A percentile compares a stretch with the other conserved stretches of the same genome.
These are phyloP conservation scores for Lagopus leucura DNA, from an alignment of 2,113 vertebrate genomes.

Conservation along the genomic window DNA sequence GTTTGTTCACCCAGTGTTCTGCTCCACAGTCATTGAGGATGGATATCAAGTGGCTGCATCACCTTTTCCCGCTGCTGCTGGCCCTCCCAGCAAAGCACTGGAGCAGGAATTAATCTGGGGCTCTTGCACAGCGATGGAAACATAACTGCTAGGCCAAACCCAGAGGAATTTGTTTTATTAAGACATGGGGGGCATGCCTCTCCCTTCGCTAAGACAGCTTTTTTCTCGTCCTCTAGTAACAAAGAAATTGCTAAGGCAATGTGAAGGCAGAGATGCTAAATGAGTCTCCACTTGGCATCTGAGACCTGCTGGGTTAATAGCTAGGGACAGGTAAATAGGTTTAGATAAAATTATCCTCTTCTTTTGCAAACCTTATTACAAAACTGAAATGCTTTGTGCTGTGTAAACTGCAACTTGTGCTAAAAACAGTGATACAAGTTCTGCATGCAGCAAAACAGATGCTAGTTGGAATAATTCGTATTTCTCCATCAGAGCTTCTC, in stretches of 20 bases:
- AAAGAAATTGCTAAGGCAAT: conserved; percentile 34
- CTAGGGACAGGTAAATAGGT: background rate
- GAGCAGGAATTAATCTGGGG: conserved; percentile 39
- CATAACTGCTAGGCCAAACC: background rate
- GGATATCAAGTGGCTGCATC: background rate
- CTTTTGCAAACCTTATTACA: background rate
- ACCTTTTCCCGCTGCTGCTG: background rate
- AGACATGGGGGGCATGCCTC: background rate
- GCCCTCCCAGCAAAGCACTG: background rate
- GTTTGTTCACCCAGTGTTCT: background rate
- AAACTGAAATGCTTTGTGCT: background rate
- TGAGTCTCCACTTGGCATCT: background rate
- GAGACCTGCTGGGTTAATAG: background rate
- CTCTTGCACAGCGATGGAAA: background rate
- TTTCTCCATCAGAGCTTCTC: background rate
- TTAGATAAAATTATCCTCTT: conserved; percentile 25
- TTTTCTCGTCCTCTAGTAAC: background rate
- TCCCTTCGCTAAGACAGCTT: conserved; percentile 27
- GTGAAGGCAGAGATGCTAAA: background rate
- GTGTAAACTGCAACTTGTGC: conserved; percentile 34
- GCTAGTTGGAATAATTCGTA: background rate
- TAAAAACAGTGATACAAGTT: background rate
- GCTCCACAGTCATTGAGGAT: background rate
- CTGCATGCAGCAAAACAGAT: background rate
- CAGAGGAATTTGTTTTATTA: conserved; percentile 49